These are phyloP conservation scores for Dicranocentrus wangi DNA, from an alignment of 2,888 invertebrate genomes.

Conservation along the genomic window DNA sequence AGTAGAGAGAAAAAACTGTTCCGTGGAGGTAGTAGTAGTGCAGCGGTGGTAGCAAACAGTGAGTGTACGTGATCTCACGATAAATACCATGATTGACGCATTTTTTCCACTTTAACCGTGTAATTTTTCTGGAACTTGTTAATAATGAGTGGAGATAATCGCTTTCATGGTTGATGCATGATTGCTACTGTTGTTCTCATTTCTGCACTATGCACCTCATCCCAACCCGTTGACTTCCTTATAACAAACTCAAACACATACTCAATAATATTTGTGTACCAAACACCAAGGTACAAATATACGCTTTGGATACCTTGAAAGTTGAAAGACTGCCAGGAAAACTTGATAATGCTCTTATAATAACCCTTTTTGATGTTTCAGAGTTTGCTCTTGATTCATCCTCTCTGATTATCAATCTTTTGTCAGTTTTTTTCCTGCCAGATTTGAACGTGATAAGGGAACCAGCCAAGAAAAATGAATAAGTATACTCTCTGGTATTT, in stretches of 20 bases:
- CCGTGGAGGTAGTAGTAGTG: conserved; percentile 3
- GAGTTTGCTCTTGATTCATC: conserved; percentile 30
- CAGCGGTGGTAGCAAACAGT: conserved; percentile 16
- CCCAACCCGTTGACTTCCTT: neutral
- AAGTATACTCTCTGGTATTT: conserved; percentile 27
- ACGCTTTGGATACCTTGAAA: too few relatives aligned
- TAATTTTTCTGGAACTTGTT: conserved; percentile 45
- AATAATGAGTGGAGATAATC: conserved; percentile 49
- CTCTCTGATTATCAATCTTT: conserved; percentile 26
- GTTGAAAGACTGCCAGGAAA: conserved; percentile 8
- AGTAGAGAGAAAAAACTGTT: neutral
- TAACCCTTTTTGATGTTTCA: conserved; percentile 9
- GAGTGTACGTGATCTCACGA: conserved; percentile 41
- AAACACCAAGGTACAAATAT: too few relatives aligned
- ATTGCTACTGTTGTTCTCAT: conserved; percentile 23
- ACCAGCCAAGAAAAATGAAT: conserved; percentile 14
- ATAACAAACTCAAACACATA: too few relatives aligned
- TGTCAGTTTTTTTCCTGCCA: conserved; percentile 19
- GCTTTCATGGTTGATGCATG: conserved; percentile 42
- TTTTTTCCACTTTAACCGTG: conserved; percentile 43
- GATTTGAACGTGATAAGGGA: conserved; percentile 13
- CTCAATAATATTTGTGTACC: too few relatives aligned
- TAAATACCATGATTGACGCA: conserved; percentile 46
- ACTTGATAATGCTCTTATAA: neutral
- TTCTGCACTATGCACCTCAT: conserved; percentile 1